Base-by-base conservation (phyloP, 2,888 invertebrate genomes). In the Apotomis betuletana region DNA sequence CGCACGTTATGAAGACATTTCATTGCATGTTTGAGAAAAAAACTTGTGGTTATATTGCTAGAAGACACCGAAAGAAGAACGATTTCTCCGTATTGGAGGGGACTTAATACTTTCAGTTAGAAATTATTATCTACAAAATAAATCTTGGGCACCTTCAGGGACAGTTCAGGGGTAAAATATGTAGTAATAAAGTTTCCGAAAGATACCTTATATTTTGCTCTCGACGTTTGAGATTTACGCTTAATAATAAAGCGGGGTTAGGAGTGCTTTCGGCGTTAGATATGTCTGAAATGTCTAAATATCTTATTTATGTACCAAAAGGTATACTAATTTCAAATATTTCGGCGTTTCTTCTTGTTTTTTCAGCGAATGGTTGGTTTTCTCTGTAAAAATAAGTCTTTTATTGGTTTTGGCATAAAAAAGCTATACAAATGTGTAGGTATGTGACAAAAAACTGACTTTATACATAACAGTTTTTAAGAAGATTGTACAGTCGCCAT, bases 71-170 rank as follows among this genome's bases (percentile, higher is more conserved):
- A 41, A 41, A 41, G 41, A 41, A 41, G 6, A 41, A 41, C 6
- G 41, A 41, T 6, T 41, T 41, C 4, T 6, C 5, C 41, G 4
- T 41, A 0, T 41, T 41, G 49, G 49, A 49, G 10, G 49, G 49
- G 10, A 15, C 13, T 44, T 9, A 60, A 44, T n/a, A 46, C 36
- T 38, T 52, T 51, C 36, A 49, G 62, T 62, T 38, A 9, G 62
- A 62, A 62, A 62, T 62, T 52, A 62, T 62, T 62, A 62, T 62
- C 62, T 62, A 62, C 62, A 62, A 52, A 38, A 62, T 62, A 62
- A 62, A 62, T 62, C 62, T 62, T 52, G 51, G 9, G 51, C 62
- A 51, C 62, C 62, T 38, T 62, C 62, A 15, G 62, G 62, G 62
- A 52, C 62, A 58, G 58, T 38, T 8, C 49, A 49, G 36, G 62